These are phyloP conservation scores for Enteromius unitaeniatus DNA, from an alignment of 2,797 vertebrate species.

Conservation along the genomic window DNA sequence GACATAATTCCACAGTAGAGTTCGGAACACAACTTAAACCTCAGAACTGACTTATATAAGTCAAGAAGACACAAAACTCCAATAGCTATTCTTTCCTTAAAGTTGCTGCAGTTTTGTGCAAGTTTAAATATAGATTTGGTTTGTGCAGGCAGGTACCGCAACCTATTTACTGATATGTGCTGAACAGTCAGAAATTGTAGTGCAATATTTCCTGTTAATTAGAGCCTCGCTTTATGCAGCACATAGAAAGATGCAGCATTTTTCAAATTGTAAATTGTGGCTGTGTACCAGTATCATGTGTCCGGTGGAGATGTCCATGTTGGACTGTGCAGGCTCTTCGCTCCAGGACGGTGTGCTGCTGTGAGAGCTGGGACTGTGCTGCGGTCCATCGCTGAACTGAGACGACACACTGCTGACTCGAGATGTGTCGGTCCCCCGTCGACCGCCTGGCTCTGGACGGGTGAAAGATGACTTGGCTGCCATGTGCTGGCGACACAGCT, in stretches of 20 bases:
- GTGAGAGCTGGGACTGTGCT: conserved; percentile 96
- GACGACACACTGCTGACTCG: conserved; percentile 96
- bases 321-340: conserved; percentile 95
- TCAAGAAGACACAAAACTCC: not conserved
- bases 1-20: not conserved
- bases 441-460: conserved; percentile 81
- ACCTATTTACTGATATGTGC: not conserved
- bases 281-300: conserved; percentile 97
- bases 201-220: conserved; percentile 5
- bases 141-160: not conserved
- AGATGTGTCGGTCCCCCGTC: conserved; percentile 86
- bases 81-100: not conserved
- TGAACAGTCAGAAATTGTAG: not conserved
- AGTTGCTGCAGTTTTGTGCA: not conserved
- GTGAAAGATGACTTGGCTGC: conserved; percentile 90
- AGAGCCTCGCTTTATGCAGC: not conserved
- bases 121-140: not conserved
- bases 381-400: conserved; percentile 94
- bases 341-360: conserved; percentile 98
- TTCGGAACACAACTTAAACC: not conserved
- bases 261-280: not conserved
- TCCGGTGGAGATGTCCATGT: conserved; percentile 98
- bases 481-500: conserved; percentile 98
- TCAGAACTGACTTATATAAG: conserved; percentile 2
- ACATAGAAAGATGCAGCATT: not conserved